Evolutionary conservation across 2,113 vertebrate species (phyloP).

Genomic region (Poicephalus meyeri): DNA sequence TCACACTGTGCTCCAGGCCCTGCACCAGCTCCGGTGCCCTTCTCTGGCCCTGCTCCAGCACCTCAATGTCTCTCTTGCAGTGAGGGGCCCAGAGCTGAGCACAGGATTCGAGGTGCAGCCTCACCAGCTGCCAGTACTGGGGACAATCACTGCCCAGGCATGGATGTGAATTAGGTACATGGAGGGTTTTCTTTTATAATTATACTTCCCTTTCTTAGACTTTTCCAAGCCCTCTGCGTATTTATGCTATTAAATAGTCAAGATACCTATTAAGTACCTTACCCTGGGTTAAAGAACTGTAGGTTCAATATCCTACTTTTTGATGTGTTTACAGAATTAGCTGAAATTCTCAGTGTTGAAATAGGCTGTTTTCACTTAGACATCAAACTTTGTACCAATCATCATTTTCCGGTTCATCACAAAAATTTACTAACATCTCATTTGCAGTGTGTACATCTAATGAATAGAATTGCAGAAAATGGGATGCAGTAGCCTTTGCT

Average conservation of each 20-base stretch:
- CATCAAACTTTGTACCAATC: neutral
- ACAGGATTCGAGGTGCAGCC: neutral
- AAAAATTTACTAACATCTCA: neutral
- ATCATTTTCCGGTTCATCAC: neutral
- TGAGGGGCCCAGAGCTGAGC: neutral
- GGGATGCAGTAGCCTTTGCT: neutral
- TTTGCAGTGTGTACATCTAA: neutral
- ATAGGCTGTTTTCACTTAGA: neutral
- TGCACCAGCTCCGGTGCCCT: neutral
- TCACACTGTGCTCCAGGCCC: too few relatives aligned
- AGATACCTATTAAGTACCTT: neutral
- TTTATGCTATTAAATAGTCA: neutral
- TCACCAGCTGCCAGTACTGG: neutral
- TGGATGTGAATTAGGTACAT: neutral
- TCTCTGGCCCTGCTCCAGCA: fast-evolving
- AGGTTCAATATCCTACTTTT: neutral
- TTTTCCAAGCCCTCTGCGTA: neutral
- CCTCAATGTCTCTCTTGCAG: neutral
- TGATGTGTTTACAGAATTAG: neutral
- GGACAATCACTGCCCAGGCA: neutral
- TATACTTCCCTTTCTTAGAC: neutral
- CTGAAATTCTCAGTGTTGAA: neutral
- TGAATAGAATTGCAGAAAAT: neutral
- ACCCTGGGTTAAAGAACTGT: neutral
- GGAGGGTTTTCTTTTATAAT: neutral